Conservation (phyloP, 2,113 vertebrate species). For the Camelus bactrianus region DNA sequence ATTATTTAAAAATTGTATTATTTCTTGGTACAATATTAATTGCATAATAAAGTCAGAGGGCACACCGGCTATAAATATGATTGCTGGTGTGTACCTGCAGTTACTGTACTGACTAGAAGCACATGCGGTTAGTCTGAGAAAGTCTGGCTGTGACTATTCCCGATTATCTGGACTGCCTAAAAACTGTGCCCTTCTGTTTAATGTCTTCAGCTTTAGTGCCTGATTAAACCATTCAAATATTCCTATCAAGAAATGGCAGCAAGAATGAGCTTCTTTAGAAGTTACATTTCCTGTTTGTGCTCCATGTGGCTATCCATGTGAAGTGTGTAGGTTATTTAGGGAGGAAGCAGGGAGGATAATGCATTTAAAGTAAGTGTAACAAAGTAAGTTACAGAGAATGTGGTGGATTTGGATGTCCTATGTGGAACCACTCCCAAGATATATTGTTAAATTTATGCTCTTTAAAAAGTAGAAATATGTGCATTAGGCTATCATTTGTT, state of each 20-base stretch:
- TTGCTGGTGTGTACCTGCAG: not conserved
- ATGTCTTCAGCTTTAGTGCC: not conserved
- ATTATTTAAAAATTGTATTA: not conserved
- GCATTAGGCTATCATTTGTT: not conserved
- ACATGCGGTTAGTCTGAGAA: not conserved
- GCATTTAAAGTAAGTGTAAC: constrained; percentile 10
- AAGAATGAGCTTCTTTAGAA: not conserved
- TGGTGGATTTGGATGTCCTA: not conserved
- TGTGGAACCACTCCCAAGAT: not conserved
- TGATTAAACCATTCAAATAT: constrained; percentile 37
- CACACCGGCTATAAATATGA: not conserved
- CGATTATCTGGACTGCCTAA: not conserved
- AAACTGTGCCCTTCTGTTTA: constrained; percentile 30
- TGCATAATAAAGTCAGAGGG: not conserved
- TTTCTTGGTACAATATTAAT: not conserved
- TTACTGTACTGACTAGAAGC: not conserved
- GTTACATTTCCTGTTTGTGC: not conserved
- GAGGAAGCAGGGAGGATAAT: too few species aligned
- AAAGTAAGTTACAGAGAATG: not conserved
- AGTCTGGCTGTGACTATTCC: not conserved
- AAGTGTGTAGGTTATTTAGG: not conserved
- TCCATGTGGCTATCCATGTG: not conserved
- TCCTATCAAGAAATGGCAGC: not conserved
- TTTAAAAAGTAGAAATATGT: constrained; percentile 20
- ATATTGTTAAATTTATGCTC: not conserved